These are phyloP conservation scores for Apis mellifera DNA, from an alignment of 1,140 invertebrate genomes.

Conservation along the genomic window DNA sequence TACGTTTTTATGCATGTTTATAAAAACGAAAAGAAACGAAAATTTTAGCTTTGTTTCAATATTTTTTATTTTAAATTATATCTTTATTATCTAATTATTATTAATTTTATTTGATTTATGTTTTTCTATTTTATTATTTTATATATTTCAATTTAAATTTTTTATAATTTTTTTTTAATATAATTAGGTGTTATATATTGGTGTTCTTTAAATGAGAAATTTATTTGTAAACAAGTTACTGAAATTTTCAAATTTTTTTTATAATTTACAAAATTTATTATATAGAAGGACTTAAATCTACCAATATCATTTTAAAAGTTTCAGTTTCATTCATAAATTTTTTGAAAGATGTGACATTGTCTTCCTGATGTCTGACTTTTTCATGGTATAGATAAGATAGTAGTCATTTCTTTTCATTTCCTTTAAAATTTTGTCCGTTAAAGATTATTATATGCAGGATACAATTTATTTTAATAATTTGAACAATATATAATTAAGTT, in stretches of 20 bases:
- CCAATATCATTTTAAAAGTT: neutral
- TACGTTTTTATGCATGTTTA: neutral
- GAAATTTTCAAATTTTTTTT: neutral
- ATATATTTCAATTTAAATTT: neutral
- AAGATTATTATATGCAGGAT: slow-evolving; percentile 23
- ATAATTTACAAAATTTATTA: neutral
- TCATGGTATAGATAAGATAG: slow-evolving; percentile 54
- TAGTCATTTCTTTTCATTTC: slow-evolving; percentile 42
- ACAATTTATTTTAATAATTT: neutral
- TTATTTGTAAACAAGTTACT: neutral
- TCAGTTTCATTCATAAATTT: neutral
- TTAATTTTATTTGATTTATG: neutral
- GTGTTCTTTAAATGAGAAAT: neutral
- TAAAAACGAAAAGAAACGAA: neutral
- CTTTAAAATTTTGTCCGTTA: slow-evolving; percentile 3
- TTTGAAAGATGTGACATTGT: slow-evolving; percentile 1
- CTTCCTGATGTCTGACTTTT: neutral
- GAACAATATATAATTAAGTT: neutral
- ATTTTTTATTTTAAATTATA: neutral
- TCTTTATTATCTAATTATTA: neutral
- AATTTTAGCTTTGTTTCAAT: neutral
- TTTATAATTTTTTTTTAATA: neutral
- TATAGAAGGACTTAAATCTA: neutral
- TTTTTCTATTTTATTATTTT: neutral
- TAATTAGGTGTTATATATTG: neutral